A percentile compares a stretch with the other conserved stretches of the same genome.
Conservation (phyloP, 1,140 invertebrate genomes). For the Drosophila serrata region DNA sequence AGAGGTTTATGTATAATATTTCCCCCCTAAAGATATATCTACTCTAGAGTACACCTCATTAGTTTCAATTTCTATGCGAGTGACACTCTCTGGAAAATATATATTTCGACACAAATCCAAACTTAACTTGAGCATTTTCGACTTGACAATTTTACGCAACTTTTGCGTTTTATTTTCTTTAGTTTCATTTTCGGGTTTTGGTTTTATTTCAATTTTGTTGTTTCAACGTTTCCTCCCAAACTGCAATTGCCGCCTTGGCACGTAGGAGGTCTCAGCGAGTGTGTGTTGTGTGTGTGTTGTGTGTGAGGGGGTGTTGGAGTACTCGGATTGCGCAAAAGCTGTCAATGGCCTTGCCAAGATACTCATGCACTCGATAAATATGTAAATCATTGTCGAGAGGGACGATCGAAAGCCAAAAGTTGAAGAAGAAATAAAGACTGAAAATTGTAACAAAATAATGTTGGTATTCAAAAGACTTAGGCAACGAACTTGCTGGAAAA, state of each 20-base stretch:
- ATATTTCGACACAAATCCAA: constrained; percentile 1
- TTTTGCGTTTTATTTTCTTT: constrained; percentile 23
- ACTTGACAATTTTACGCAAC: constrained; percentile 61
- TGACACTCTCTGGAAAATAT: constrained; percentile 22
- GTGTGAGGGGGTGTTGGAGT: no score
- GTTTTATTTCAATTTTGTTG: constrained; percentile 11
- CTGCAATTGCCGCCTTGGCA: constrained; percentile 67
- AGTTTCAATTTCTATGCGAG: constrained; percentile 16
- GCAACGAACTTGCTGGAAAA: background rate
- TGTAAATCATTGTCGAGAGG: constrained; percentile 36
- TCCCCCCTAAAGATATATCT: no score
- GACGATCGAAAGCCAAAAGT: constrained; percentile 12
- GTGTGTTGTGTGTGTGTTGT: no score
- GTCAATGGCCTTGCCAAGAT: constrained; percentile 41
- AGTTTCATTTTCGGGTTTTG: background rate
- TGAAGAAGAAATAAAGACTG: background rate
- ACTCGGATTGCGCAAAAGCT: constrained; percentile 46
- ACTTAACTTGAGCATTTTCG: constrained; percentile 41
- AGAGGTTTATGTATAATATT: background rate
- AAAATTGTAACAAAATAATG: background rate
- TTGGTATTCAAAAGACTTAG: constrained; percentile 9
- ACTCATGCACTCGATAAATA: constrained; percentile 40
- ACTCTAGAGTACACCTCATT: background rate
- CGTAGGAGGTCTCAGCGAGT: constrained; percentile 48
- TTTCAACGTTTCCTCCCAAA: constrained; percentile 15